These are phyloP conservation scores for Stichopus chloronotus DNA, from an alignment of 35 echinoderm and acorn worm genomes.

Conservation along the genomic window DNA sequence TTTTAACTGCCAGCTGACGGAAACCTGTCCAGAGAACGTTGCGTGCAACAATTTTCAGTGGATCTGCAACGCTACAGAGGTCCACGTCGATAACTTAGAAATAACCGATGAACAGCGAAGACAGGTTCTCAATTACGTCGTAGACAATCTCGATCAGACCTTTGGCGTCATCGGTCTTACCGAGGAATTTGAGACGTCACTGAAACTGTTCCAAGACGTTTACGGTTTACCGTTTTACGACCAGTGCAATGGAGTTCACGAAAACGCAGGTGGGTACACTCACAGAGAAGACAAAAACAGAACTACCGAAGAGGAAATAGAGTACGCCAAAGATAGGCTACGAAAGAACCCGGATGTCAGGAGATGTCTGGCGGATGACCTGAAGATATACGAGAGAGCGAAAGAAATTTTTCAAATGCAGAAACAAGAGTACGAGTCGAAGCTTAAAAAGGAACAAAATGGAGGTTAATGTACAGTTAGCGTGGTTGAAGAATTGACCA, in stretches of 20 bases:
- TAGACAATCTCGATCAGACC: slow-evolving; percentile 10
- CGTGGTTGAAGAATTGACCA: too few species aligned
- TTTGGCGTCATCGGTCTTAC: slow-evolving; percentile 34
- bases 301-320: background rate
- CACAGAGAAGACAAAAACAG: background rate
- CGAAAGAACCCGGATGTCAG: background rate
- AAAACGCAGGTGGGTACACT: background rate
- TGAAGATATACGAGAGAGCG: slow-evolving; percentile 23
- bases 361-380: background rate
- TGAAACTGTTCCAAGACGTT: slow-evolving; percentile 29
- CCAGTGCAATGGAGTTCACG: background rate
- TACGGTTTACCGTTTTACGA: slow-evolving; percentile 31
- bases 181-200: slow-evolving; percentile 36
- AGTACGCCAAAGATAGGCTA: background rate
- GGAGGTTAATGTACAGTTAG: too few species aligned
- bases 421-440: background rate
- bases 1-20: background rate
- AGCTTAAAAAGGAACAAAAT: background rate
- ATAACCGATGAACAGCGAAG: background rate
- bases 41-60: too few species aligned
- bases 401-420: slow-evolving; percentile 20
- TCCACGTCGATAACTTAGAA: slow-evolving; percentile 24
- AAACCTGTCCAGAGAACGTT: too few species aligned
- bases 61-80: slow-evolving; percentile 38
- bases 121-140: background rate